Evolutionary conservation across 2,113 vertebrate species (phyloP).

Genomic region (Gadus chalcogrammus): DNA sequence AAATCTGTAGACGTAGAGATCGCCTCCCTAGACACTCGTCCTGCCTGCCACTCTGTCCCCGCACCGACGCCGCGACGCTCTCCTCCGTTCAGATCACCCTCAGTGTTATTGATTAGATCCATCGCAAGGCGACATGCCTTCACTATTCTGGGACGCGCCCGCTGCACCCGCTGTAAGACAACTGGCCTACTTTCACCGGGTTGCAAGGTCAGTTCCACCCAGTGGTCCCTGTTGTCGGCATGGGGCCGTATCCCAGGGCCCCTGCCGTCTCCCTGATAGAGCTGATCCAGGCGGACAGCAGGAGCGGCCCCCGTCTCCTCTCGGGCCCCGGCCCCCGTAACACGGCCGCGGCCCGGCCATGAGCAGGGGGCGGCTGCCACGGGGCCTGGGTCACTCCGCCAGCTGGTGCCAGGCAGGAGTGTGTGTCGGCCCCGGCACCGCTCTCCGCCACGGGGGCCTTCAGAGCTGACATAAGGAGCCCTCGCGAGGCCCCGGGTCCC

Average conservation of each 20-base stretch:
- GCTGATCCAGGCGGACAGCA: conserved; percentile 69
- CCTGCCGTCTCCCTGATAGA: conserved; percentile 49
- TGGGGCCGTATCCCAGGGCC: conserved; percentile 16
- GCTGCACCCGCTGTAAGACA: too few species aligned
- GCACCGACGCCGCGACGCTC: too few species aligned
- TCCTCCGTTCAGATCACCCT: too few species aligned
- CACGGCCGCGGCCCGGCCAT: conserved; percentile 36
- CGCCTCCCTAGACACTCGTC: too few species aligned
- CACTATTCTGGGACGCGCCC: too few species aligned
- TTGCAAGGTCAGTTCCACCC: conserved; percentile 66
- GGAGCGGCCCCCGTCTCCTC: conserved; percentile 53
- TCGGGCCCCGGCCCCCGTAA: conserved; percentile 47
- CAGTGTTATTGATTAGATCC: not conserved
- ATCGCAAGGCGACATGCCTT: not conserved
- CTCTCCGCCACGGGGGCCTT: conserved; percentile 55
- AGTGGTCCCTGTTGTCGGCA: conserved; percentile 44
- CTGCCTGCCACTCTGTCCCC: too few species aligned
- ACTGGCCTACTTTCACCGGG: conserved; percentile 22
- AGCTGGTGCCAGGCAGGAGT: conserved; percentile 63
- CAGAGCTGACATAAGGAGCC: conserved; percentile 58
- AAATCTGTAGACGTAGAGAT: not conserved
- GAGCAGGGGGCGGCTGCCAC: conserved; percentile 54
- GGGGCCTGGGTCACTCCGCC: conserved; percentile 65
- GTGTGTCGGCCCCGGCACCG: conserved; percentile 46
- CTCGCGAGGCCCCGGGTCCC: conserved; percentile 51